phyloP scores from a whole-genome alignment of 1,140 invertebrate species.

The Homarus americanus region DNA sequence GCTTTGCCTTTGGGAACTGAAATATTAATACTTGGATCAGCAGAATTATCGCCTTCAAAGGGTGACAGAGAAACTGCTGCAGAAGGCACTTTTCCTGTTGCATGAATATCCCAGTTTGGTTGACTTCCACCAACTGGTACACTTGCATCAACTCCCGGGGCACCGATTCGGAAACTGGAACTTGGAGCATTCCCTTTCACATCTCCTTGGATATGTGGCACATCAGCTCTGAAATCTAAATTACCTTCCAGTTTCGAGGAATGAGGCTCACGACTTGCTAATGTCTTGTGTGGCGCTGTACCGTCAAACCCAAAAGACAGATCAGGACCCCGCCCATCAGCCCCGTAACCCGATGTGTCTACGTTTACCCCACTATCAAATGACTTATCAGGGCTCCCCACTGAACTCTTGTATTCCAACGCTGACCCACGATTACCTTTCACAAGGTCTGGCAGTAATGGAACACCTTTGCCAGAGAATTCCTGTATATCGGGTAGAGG shows the following conservation, averaged over 20 bases:
- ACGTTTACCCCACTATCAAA: constrained; percentile 5
- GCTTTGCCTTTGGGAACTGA: constrained; percentile 8
- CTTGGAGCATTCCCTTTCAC: background rate
- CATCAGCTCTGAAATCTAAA: constrained; percentile 17
- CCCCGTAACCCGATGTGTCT: background rate
- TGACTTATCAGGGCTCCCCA: background rate
- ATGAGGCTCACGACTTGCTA: constrained; percentile 6
- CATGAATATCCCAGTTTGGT: background rate
- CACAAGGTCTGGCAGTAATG: constrained; percentile 55
- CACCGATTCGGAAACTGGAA: background rate
- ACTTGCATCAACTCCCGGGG: constrained; percentile 4
- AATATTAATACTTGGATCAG: background rate
- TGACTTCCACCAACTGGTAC: background rate
- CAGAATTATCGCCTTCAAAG: constrained; percentile 26
- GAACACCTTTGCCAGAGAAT: constrained; percentile 57
- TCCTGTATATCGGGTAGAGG: constrained; percentile 63
- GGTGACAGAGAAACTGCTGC: background rate
- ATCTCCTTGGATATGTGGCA: background rate
- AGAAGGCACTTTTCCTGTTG: background rate
- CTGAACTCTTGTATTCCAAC: constrained; percentile 3
- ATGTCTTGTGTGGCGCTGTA: background rate
- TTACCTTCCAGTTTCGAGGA: background rate
- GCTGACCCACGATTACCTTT: constrained; percentile 30
- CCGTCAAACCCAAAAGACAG: background rate
- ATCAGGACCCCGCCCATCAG: constrained; percentile 10